Evolutionary conservation across 2,888 invertebrate genomes (phyloP).

Genomic region (Lissocephala sabroskyi): DNA sequence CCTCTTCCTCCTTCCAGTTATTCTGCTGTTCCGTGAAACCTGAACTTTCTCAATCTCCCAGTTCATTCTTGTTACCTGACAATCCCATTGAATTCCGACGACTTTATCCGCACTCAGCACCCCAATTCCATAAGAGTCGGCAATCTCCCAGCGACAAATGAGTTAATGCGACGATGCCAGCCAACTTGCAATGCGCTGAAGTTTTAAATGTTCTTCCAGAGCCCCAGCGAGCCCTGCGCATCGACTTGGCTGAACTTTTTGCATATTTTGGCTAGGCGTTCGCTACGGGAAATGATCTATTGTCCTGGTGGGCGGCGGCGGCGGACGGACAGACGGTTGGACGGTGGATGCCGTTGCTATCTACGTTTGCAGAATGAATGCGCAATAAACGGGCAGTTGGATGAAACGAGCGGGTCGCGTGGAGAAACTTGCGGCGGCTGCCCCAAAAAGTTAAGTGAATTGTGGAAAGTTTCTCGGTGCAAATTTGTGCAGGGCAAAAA

Average conservation of each 20-base stretch:
- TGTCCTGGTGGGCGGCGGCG: conserved; percentile 21
- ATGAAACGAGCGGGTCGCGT: background rate
- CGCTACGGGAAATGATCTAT: conserved; percentile 47
- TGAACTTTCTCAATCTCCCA: too few species aligned
- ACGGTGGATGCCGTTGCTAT: conserved; percentile 21
- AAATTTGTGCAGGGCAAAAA: conserved; percentile 56
- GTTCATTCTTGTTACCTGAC: too few species aligned
- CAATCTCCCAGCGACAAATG: too few species aligned
- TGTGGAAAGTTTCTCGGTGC: conserved; percentile 59
- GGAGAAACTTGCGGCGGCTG: conserved; percentile 43
- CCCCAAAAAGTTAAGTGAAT: conserved; percentile 61
- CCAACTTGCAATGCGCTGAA: conserved; percentile 25
- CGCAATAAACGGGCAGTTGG: conserved; percentile 37
- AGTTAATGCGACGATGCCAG: conserved; percentile 24
- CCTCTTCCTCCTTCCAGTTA: too few species aligned
- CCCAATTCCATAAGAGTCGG: too few species aligned
- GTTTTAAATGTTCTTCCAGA: conserved; percentile 46
- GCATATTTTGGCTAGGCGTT: conserved; percentile 33
- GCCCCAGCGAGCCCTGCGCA: conserved; percentile 11
- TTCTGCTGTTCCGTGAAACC: too few species aligned
- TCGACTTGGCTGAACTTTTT: conserved; percentile 36
- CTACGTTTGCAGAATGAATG: conserved; percentile 38
- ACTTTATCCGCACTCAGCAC: too few species aligned
- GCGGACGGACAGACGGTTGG: background rate
- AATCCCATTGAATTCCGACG: too few species aligned